phyloP scores from a whole-genome alignment of 53 echinoderm and acorn worm genomes.

The Henricia sp. region DNA sequence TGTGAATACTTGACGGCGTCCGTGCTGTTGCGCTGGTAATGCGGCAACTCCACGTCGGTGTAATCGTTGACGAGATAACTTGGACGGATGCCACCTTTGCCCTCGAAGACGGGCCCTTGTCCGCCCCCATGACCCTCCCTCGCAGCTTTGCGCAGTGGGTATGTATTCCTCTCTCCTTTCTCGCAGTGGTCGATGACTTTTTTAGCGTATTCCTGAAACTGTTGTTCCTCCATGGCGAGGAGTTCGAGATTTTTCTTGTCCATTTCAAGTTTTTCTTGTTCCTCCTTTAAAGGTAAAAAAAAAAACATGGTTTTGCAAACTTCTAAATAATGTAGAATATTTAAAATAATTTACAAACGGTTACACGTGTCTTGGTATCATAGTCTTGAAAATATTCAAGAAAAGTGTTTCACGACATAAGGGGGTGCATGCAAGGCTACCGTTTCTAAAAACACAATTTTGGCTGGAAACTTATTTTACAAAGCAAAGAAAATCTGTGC shows the following conservation, averaged over 20 bases:
- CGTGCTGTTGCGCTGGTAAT: slow-evolving; percentile 87
- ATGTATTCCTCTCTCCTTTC: slow-evolving; percentile 84
- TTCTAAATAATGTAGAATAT: no score
- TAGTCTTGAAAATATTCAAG: no score
- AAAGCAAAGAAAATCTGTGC: no score
- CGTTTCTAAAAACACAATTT: no score
- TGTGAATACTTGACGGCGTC: slow-evolving; percentile 91
- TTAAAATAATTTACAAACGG: no score
- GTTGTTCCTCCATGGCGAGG: slow-evolving; percentile 85
- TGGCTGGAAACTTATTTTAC: no score
- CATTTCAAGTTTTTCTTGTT: slow-evolving; percentile 83
- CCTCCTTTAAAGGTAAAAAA: no score
- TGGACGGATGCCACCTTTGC: slow-evolving; percentile 93
- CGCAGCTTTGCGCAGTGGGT: slow-evolving; percentile 91
- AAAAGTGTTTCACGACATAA: no score
- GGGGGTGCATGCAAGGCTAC: no score
- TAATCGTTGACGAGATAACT: slow-evolving; percentile 91
- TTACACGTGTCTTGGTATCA: no score
- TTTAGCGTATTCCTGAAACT: slow-evolving; percentile 93
- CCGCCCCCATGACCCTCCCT: slow-evolving; percentile 96
- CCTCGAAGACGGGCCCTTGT: slow-evolving; percentile 93
- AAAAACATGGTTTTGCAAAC: no score
- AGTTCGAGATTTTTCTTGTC: slow-evolving; percentile 92
- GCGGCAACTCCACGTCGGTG: slow-evolving; percentile 84
- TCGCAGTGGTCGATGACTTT: slow-evolving; percentile 93